Evolutionary conservation across 2,888 invertebrate genomes (phyloP), one percentile per base, ranked within the genome.

Genomic region (Pristionchus exspectatus): DNA sequence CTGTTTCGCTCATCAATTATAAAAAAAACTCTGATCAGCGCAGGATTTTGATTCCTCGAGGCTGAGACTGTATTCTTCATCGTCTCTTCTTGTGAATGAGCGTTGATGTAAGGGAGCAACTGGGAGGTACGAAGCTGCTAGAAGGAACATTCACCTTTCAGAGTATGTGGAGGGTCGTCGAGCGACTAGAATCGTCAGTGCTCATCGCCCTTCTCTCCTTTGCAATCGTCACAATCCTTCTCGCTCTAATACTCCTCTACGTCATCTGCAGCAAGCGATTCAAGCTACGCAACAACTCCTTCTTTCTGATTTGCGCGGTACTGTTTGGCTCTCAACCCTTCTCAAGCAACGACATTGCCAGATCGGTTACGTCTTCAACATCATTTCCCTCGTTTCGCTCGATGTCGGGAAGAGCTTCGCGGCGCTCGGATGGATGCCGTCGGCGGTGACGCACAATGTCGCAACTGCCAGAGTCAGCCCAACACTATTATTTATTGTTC

Each of bases 321-420:
- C 14, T 72, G 1, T n/a, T 27, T 27, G n/a, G n/a, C n/a, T n/a
- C n/a, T n/a, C n/a, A n/a, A n/a, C n/a, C 24, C 27, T 0, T 9
- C 27, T 27, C 5, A 3, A 33, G 14, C 38, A 21, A 14, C 74
- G n/a, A 69, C 27, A n/a, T 69, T 2, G 27, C 4, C 24, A 74
- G 74, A 74, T 38, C 16, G 74, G 74, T 9, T 74, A 74, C 38
- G 7, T 74, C 74, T 74, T 74, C 74, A 74, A 74, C 30, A 38
- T 38, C 21, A 38, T 74, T 21, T 74, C 74, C 0, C 9, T 74
- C 44, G 0, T 38, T 2, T 10, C 74, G 14, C 24, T 74, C 33
- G 30, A 74, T 74, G 44, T 74, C 38, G 74, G 33, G 2, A 74
- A 74, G 18, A 74, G 30, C 5, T 38, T 74, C 74, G 74, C 38